A percentile compares a stretch with the other conserved stretches of the same genome.
These are phyloP conservation scores for Scatophagus argus DNA, from an alignment of 2,113 vertebrate species.

Conservation along the genomic window DNA sequence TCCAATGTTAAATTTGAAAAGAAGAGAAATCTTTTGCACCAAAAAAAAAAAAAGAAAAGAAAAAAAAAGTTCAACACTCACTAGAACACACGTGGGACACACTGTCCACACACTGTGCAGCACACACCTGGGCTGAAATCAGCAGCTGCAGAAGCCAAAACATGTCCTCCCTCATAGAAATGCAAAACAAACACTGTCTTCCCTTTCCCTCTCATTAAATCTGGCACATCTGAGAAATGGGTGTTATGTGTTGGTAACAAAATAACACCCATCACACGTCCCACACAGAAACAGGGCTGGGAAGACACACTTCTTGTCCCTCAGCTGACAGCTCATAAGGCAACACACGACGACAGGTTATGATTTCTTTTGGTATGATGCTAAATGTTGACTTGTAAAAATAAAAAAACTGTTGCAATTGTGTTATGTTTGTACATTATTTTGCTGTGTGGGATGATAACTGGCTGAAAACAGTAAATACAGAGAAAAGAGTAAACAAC, in stretches of 20 bases:
- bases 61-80: not conserved
- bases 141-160: conserved; percentile 64
- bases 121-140: conserved; percentile 58
- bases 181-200: conserved; percentile 49
- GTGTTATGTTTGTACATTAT: not conserved
- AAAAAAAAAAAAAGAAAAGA: not conserved
- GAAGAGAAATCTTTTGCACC: not conserved
- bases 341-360: not conserved
- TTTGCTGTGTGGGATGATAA: conserved; percentile 3
- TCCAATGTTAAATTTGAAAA: conserved; percentile 42
- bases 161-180: conserved; percentile 56
- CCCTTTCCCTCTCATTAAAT: conserved; percentile 58
- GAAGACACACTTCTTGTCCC: conserved; percentile 22
- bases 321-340: conserved; percentile 26
- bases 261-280: conserved; percentile 50
- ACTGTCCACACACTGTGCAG: not conserved
- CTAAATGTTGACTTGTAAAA: conserved; percentile 7
- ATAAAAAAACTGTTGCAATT: not conserved
- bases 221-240: conserved; percentile 48
- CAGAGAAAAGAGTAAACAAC: conserved; percentile 1
- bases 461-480: conserved; percentile 9
- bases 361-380: not conserved
- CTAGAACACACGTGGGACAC: conserved; percentile 7
- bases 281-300: conserved; percentile 31
- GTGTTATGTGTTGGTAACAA: conserved; percentile 59